Evolutionary conservation across 1,140 invertebrate species (phyloP), one percentile per base, ranked within the genome.

Genomic region (Colletes gigas): DNA sequence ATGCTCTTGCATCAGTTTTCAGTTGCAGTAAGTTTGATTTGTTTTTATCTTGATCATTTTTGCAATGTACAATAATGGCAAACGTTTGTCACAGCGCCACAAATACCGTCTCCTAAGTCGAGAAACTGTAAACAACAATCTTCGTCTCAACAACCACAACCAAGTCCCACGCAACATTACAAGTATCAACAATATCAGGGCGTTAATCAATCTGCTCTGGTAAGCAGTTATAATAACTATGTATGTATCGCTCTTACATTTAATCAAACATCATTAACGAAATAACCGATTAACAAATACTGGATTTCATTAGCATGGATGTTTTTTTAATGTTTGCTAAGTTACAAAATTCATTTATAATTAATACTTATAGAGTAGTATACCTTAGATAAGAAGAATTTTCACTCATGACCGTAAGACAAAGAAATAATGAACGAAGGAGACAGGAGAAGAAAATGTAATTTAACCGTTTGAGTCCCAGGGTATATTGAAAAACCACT

Each of bases 91-190:
- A 47, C 57, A 94, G 93, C 92, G 15, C 88, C 93, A 19, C 94
- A 94, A 90, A 94, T 94, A 84, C 92, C 94, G 66, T 94, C 94
- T 39, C 94, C 94, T 79, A 94, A 94, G 85, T 94, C 94, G 30
- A 92, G 94, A 88, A 94, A 90, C 77, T 88, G 90, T 66, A 93
- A 94, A 76, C 93, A 94, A 77, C 93, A 93, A 79, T 85, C 91
- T 7, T 89, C 92, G 19, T 92, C 91, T 41, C 93, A 92, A 83
- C 94, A 94, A 87, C 93, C 94, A 55, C 94, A 95, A 84, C 94
- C 94, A 68, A 95, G 94, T 91, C 94, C 94, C 66, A 94, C 94
- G 41, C 94, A 95, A 76, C 94, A 94, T 87, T 94, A 95, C 81
- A 95, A 94, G 86, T 95, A 94, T 83, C 92, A 92, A 81, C 92